Evolutionary conservation across 2,113 vertebrate species (phyloP), one percentile per base, ranked within the genome.

Genomic region (Takifugu bimaculatus): DNA sequence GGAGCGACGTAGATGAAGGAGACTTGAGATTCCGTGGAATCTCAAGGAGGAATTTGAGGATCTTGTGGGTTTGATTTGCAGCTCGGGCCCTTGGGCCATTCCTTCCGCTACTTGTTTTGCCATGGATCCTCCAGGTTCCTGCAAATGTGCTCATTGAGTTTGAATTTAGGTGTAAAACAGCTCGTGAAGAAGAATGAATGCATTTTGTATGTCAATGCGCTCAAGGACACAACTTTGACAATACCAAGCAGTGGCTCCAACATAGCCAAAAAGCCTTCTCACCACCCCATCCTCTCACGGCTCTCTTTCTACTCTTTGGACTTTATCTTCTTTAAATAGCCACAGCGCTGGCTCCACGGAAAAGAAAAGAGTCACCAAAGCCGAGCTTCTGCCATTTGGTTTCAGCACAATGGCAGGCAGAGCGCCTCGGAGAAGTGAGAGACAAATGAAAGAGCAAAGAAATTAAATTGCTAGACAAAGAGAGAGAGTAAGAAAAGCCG

Each of bases 231-330:
- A 25, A 26, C 66, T 60, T 53, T 65, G 79, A 60, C 57, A 56
- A 54, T 64, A 69, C 76, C 63, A 66, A 72, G 15, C 83, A 64
- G 57, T 80, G 73, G 74, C 63, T 56, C 13, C 53, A 66, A 81
- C 68, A 60, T 39, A 48, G 44, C 64, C 65, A 64, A 66, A 68
- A 69, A 68, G 79, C 70, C 81, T 73, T 82, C 74, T 74, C 66
- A 32, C 58, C 50, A 61, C 25, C 60, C 70, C 80, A 71, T 83
- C 82, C 75, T 77, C 81, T 76, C 72, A 74, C 78, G 60, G 54
- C 54, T 58, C 44, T 72, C 57, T 53, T 57, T 54, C 65, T 27
- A 35, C 65, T 63, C 67, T 50, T 14, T 68, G 63, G 50, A 59
- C 67, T n/a, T 71, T 62, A 54, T 63, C 73, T 72, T 45, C 61